Evolutionary conservation across 2,113 vertebrate species (phyloP), one percentile per base, ranked within the genome.

Genomic region (Ginglymostoma cirratum): DNA sequence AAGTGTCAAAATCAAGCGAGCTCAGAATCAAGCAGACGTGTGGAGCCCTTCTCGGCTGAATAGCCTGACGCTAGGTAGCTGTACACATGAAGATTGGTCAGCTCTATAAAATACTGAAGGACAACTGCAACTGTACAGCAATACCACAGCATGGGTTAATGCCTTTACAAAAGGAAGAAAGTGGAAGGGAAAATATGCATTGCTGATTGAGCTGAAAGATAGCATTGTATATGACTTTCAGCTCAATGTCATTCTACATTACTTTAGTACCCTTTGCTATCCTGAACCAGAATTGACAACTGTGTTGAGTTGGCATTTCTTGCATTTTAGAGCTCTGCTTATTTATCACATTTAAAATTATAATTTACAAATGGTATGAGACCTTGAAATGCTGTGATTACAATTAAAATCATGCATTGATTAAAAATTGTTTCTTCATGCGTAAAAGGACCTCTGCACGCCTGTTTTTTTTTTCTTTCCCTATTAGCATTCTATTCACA

Each of bases 391-490:
- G 69, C 45, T 95, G 69, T 76, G 69, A 72, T 95, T 95, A 72
- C 69, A 95, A 95, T 95, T 95, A 95, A 95, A 95, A 95, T 95
- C 23, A 95, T 95, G 92, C 69, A 72, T 95, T 48, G 67, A 95
- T 95, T 95, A 67, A 94, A 94, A 72, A 95, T 48, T 38, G 42
- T 72, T 95, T 95, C 67, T 24, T 72, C 67, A 95, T 72, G 94
- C 45, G 42, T 45, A 48, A 72, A 95, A 70, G 69, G 93, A 23
- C 38, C 93, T 70, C 93, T 38, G 42, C 38, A 27, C 38, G 27
- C 23, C 48, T 72, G 24, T 52, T 55, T 61, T 5, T n/a, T 67
- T n/a, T 67, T 72, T 15, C 23, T 7, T 45, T 72, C 45, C n/a
- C 24, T 95, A 48, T 95, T 76, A 72, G 27, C 38, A 72, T 34